Percentiles rank a stretch among this genome's conserved stretches.
These are phyloP conservation scores for Pristionchus fissidentatus DNA, from an alignment of 2,888 invertebrate genomes.

Conservation along the genomic window DNA sequence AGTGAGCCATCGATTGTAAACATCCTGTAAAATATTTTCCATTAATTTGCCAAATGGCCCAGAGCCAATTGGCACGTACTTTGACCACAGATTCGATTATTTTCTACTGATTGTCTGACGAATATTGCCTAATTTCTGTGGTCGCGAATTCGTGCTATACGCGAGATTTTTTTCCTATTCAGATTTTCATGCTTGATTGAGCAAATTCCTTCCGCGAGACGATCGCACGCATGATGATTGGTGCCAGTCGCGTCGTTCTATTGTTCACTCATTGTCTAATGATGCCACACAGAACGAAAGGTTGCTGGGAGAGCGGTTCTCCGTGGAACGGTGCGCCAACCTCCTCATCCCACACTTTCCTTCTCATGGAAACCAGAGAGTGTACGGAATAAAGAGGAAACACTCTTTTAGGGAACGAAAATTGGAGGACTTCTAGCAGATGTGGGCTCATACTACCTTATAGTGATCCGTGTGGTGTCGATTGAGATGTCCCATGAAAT, in stretches of 20 bases:
- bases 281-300: too few relatives aligned
- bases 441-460: too few relatives aligned
- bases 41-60: neutral
- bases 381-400: too few relatives aligned
- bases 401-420: neutral
- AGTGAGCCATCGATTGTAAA: slow-evolving; percentile 41
- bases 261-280: too few relatives aligned
- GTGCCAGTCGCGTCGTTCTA: too few relatives aligned
- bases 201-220: too few relatives aligned
- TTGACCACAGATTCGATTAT: neutral
- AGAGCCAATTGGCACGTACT: neutral
- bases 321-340: too few relatives aligned
- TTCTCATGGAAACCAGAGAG: neutral
- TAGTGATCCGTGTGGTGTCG: slow-evolving; percentile 51
- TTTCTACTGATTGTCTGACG: neutral
- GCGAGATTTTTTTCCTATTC: too few relatives aligned
- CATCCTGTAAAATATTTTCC: slow-evolving; percentile 1
- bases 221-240: too few relatives aligned
- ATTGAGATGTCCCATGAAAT: slow-evolving; percentile 56
- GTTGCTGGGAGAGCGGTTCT: too few relatives aligned
- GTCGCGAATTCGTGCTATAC: neutral
- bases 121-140: neutral
- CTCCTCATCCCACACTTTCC: neutral
- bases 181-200: too few relatives aligned
- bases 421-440: neutral